Conservation (phyloP, 1,140 invertebrate genomes). For the Drosophila suzukii region DNA sequence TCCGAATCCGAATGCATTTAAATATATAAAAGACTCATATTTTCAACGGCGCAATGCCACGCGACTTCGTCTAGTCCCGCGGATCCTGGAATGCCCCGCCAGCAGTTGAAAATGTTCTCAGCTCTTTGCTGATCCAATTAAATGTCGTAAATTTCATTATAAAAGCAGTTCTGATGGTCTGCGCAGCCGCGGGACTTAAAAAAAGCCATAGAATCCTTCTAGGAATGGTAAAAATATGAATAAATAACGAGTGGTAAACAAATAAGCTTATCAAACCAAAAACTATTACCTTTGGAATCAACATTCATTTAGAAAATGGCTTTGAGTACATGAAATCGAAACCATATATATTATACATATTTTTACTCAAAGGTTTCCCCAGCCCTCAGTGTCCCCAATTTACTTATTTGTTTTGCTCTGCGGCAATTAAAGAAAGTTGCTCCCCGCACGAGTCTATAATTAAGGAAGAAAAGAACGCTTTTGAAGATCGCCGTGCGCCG, state of each 20-base stretch:
- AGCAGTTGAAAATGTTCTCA: conserved; percentile 9
- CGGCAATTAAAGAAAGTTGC: conserved; percentile 44
- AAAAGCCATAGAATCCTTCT: background rate
- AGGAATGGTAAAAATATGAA: background rate
- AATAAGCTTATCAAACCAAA: background rate
- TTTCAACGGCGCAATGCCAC: conserved; percentile 24
- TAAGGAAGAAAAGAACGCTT: conserved; percentile 45
- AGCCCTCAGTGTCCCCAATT: background rate
- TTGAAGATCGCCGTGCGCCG: conserved; percentile 50
- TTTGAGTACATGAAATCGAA: background rate
- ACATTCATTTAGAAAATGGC: too few relatives aligned
- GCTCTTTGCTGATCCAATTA: conserved; percentile 57
- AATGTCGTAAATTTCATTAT: conserved; percentile 69
- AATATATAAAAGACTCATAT: conserved; percentile 15
- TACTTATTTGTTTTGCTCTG: conserved; percentile 1
- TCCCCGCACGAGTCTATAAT: conserved; percentile 50
- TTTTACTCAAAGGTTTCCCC: background rate
- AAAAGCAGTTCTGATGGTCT: conserved; percentile 19
- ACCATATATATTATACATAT: too few relatives aligned
- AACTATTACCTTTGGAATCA: too few relatives aligned
- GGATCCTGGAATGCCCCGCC: conserved; percentile 19
- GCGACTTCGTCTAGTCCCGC: conserved; percentile 23
- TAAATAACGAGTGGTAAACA: background rate
- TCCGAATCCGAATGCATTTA: conserved; percentile 32
- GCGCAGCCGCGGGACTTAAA: conserved; percentile 14